Conservation (phyloP, 2,797 vertebrate genomes). For the Heterohyrax brucei region DNA sequence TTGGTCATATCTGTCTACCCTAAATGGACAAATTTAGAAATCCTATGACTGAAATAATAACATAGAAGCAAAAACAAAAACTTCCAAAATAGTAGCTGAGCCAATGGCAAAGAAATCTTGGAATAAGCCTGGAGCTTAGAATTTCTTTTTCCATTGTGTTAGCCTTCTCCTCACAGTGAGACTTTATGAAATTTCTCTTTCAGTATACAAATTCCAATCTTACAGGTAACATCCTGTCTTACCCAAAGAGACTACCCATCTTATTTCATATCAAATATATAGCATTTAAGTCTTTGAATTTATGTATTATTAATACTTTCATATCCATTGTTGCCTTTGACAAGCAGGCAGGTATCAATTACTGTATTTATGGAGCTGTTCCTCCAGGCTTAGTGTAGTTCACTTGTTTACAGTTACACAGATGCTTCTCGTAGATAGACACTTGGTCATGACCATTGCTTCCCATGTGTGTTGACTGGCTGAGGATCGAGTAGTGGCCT, state of each 20-base stretch:
- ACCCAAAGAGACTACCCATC: neutral
- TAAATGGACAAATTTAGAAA: slow-evolving; percentile 15
- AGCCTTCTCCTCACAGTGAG: neutral
- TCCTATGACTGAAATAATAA: neutral
- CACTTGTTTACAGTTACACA: neutral
- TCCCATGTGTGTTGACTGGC: neutral
- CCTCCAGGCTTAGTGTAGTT: neutral
- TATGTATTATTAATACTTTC: neutral
- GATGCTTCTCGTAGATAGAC: neutral
- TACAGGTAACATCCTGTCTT: neutral
- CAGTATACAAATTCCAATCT: neutral
- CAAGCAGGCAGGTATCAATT: neutral
- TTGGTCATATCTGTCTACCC: neutral
- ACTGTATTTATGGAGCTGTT: neutral
- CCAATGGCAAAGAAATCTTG: neutral
- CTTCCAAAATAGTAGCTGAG: neutral
- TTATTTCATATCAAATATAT: slow-evolving; percentile 31
- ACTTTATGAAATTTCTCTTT: slow-evolving; percentile 29
- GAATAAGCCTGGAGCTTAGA: neutral
- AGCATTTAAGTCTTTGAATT: slow-evolving; percentile 16
- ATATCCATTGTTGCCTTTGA: neutral
- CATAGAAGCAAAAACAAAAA: neutral
- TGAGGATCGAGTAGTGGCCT: neutral
- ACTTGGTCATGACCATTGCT: neutral
- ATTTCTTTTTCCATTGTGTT: neutral